phyloP scores from a whole-genome alignment of 2,113 vertebrate genomes.

The Oxyura jamaicensis region DNA sequence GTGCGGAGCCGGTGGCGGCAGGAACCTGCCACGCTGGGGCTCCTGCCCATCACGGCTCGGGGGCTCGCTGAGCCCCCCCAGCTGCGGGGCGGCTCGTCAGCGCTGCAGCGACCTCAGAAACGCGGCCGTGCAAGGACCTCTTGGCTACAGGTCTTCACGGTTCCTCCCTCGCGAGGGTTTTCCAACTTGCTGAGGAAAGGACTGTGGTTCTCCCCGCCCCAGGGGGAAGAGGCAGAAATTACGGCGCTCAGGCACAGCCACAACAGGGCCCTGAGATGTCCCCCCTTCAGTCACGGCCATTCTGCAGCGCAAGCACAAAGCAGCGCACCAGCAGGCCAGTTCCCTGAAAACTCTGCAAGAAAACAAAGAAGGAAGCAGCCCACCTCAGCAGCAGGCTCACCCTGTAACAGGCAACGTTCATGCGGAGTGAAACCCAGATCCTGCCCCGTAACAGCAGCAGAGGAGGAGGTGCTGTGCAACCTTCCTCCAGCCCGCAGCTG shows the following conservation, averaged over 20 bases:
- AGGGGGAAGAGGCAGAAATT: neutral
- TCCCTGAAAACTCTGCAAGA: neutral
- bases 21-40: neutral
- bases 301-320: rapidly evolving
- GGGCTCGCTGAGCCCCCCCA: rapidly evolving
- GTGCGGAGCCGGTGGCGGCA: rapidly evolving
- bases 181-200: neutral
- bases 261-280: neutral
- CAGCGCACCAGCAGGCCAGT: rapidly evolving
- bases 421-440: neutral
- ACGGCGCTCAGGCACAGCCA: rapidly evolving
- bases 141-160: neutral
- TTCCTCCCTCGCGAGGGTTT: neutral
- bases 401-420: neutral
- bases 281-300: rapidly evolving
- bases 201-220: rapidly evolving
- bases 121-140: rapidly evolving
- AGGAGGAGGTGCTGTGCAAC: neutral
- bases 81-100: neutral
- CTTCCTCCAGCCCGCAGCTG: neutral
- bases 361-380: neutral
- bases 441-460: neutral
- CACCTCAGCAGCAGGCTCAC: neutral
- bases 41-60: neutral
- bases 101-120: neutral